Evolutionary conservation across 2,797 vertebrate genomes (phyloP), one percentile per base, ranked within the genome.

Genomic region (Neosilurus mollespiculum): DNA sequence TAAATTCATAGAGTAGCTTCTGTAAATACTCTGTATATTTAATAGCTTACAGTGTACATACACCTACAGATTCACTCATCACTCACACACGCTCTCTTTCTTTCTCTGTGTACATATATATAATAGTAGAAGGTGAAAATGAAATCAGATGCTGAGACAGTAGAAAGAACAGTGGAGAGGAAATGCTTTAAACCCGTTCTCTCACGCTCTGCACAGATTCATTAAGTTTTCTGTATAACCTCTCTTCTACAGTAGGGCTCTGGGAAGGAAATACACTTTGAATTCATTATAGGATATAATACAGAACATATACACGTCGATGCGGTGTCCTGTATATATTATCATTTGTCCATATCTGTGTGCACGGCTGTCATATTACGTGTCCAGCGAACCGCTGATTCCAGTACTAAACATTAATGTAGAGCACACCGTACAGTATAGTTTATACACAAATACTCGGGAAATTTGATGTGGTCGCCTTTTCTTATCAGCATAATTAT

Each of bases 251-350:
- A 75, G 67, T 78, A 79, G 81, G 71, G 72, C 65, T 73, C 24
- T 75, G 64, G 58, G 84, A 84, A 87, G 86, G 72, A 88, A 88
- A 87, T 86, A 85, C 86, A 78, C 66, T 77, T 58, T 56, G 78
- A 80, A 85, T 85, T 75, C 9, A 54, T 81, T 79, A 81, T 80
- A 37, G 30, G 30, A 30, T 30, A 30, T 30, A 43, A 4, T 8
- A 43, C 61, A 43, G 56, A 15, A n/a, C 82, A 61, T 22, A 54
- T 69, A 66, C 59, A 65, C 71, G 65, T 59, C 64, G 24, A 62
- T 26, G 59, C 65, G 70, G 8, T 8, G 1, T 43, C 43, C 43
- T 66, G 75, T 77, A 78, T 54, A 80, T 67, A 75, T 70, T 22
- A 9, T 49, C 16, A 85, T 70, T 24, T 62, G 22, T 67, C 30